A percentile compares a stretch with the other conserved stretches of the same genome.
Evolutionary conservation across 1,140 invertebrate species (phyloP).

Genomic region (Brachionus asplanchnoidis): DNA sequence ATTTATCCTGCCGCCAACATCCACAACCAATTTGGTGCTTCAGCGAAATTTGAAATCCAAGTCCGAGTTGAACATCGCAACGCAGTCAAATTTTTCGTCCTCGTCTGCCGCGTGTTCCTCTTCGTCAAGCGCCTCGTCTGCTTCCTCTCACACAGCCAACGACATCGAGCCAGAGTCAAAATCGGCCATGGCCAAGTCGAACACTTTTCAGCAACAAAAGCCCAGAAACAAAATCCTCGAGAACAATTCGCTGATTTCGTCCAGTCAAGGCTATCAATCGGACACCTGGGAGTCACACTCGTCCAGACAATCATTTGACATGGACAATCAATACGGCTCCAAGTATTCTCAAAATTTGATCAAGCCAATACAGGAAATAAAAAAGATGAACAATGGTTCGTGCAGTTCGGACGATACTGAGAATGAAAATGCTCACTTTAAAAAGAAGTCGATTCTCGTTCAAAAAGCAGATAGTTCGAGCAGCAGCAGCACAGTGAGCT

Average conservation of each 20-base stretch:
- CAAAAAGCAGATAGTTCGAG: background rate
- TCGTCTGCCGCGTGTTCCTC: conserved; percentile 17
- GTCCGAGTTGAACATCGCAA: conserved; percentile 25
- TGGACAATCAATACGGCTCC: background rate
- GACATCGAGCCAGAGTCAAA: conserved; percentile 20
- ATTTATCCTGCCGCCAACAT: conserved; percentile 37
- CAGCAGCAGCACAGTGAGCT: conserved; percentile 11
- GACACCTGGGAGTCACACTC: conserved; percentile 40
- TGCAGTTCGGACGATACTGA: conserved; percentile 17
- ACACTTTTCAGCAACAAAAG: background rate
- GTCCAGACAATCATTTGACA: conserved; percentile 29
- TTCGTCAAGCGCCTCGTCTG: background rate
- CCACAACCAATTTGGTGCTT: conserved; percentile 27
- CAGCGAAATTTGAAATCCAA: conserved; percentile 41
- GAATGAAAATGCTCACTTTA: conserved; percentile 12
- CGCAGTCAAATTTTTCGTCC: background rate
- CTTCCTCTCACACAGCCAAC: background rate
- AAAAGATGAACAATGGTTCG: conserved; percentile 31
- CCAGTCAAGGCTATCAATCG: conserved; percentile 40
- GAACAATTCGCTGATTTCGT: conserved; percentile 31
- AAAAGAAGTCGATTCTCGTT: background rate
- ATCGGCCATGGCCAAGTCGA: background rate
- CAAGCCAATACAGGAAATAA: conserved; percentile 10
- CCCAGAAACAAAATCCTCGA: conserved; percentile 7
- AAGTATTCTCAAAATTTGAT: conserved; percentile 20